phyloP scores from a whole-genome alignment of 2,113 vertebrate species.

The Otolemur garnettii region DNA sequence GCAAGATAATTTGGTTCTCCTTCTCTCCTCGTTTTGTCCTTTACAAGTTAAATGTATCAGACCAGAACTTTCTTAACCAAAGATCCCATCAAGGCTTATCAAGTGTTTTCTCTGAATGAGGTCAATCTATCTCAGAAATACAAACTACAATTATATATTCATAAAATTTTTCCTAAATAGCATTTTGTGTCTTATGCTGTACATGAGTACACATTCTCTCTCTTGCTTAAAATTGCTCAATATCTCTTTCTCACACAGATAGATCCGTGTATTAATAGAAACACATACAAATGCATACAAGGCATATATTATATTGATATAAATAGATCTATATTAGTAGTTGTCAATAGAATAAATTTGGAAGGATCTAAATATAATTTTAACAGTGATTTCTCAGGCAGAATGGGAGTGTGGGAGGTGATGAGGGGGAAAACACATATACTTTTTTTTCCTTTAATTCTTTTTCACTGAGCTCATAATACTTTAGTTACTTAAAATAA shows the following conservation, averaged over 20 bases:
- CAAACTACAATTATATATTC: background rate
- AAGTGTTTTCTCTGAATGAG: background rate
- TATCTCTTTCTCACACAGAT: background rate
- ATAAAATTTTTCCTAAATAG: background rate
- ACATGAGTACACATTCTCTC: background rate
- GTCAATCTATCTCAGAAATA: background rate
- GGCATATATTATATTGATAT: too few species aligned
- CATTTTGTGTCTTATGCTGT: background rate
- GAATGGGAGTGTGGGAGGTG: background rate
- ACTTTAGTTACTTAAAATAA: background rate
- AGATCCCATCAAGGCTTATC: background rate
- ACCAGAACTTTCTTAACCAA: background rate
- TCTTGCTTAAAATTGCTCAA: background rate
- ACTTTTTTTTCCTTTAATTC: background rate
- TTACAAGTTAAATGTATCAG: background rate
- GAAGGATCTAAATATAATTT: background rate
- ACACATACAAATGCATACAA: background rate
- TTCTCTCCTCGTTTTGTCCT: background rate
- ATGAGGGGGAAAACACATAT: background rate
- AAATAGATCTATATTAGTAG: background rate
- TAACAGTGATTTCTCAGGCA: background rate
- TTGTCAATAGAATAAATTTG: conserved; percentile 19
- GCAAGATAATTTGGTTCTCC: background rate
- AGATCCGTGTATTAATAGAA: background rate
- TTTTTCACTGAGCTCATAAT: background rate